phyloP scores from a whole-genome alignment of 2,113 vertebrate genomes.

The Orycteropus afer region DNA sequence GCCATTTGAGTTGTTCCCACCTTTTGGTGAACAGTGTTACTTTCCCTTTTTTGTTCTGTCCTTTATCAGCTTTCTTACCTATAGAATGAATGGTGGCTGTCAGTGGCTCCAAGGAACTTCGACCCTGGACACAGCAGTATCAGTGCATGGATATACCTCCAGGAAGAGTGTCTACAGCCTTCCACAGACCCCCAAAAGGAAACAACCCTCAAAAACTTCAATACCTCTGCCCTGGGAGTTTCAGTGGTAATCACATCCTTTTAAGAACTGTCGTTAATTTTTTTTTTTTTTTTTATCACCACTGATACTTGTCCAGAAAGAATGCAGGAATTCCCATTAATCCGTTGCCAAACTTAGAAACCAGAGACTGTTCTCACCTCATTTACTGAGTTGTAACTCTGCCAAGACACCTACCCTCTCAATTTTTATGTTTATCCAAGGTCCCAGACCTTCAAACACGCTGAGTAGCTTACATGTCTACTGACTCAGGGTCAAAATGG shows the following conservation, averaged over 20 bases:
- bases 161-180: background rate
- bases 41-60: background rate
- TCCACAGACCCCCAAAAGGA: background rate
- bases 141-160: background rate
- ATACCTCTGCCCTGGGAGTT: background rate
- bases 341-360: background rate
- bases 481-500: background rate
- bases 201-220: background rate
- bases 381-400: background rate
- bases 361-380: background rate
- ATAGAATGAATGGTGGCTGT: background rate
- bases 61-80: background rate
- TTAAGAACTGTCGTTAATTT: too few species aligned
- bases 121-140: background rate
- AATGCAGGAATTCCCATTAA: background rate
- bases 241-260: fast-evolving
- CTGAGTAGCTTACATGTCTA: too few species aligned
- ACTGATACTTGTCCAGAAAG: background rate
- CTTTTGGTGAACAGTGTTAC: too few species aligned
- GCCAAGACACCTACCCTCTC: background rate
- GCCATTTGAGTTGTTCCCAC: too few species aligned
- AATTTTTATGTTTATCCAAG: too few species aligned
- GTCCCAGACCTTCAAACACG: background rate
- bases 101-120: background rate
- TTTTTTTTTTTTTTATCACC: too few species aligned